Percentiles rank a stretch among this genome's conserved stretches.
phyloP scores from a whole-genome alignment of 2,113 vertebrate genomes.

The Oostethus manadensis region DNA sequence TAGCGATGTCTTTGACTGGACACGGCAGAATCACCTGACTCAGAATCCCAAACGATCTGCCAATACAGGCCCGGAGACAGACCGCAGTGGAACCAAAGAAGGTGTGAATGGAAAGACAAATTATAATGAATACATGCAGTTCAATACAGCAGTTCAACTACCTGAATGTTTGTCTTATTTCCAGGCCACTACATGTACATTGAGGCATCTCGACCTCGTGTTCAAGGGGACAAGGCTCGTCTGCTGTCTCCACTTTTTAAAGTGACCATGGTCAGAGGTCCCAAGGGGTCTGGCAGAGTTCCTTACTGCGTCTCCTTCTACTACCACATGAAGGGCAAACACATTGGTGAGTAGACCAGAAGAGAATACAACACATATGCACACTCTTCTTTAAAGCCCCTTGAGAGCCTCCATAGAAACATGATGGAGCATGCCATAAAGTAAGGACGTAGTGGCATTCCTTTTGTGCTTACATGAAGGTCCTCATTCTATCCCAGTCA shows the following conservation, averaged over 20 bases:
- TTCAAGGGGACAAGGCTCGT: slow-evolving; percentile 84
- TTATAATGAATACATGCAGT: neutral
- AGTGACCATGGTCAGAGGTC: slow-evolving; percentile 72
- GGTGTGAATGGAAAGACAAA: slow-evolving; percentile 65
- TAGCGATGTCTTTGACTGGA: slow-evolving; percentile 94
- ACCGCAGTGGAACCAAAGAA: slow-evolving; percentile 88
- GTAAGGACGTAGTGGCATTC: neutral
- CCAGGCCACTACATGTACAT: slow-evolving; percentile 99
- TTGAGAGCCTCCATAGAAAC: slow-evolving; percentile 4
- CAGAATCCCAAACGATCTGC: slow-evolving; percentile 91
- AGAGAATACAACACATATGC: neutral
- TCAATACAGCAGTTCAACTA: neutral
- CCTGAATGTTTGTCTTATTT: slow-evolving; percentile 16
- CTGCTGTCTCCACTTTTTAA: slow-evolving; percentile 94
- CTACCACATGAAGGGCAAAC: slow-evolving; percentile 98
- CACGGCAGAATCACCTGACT: slow-evolving; percentile 86
- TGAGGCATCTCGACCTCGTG: slow-evolving; percentile 84
- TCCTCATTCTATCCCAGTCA: slow-evolving; percentile 26
- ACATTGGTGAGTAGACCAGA: slow-evolving; percentile 84
- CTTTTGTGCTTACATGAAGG: neutral
- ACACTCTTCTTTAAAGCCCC: neutral
- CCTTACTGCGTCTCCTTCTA: slow-evolving; percentile 96
- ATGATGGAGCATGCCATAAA: neutral
- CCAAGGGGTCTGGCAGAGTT: slow-evolving; percentile 77
- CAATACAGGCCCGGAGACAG: slow-evolving; percentile 88